Conservation (phyloP, 2,113 vertebrate species). For the Mobula birostris region DNA sequence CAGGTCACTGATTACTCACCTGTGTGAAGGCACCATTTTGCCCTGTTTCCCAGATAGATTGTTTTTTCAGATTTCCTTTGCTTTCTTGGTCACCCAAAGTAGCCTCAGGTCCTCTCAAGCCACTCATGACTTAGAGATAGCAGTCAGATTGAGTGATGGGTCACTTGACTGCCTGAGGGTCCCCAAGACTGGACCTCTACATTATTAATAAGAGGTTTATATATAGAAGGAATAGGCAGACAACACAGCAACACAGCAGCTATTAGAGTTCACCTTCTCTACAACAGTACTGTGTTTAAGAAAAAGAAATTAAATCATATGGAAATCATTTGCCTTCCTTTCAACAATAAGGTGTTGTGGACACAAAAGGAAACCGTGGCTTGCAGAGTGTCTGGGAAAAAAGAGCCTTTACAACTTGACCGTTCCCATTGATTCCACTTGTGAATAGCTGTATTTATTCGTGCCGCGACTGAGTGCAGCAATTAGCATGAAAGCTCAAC, state of each 20-base stretch:
- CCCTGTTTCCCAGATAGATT: no score
- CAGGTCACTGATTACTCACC: no score
- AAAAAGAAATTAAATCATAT: not conserved
- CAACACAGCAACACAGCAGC: not conserved
- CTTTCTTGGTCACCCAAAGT: not conserved
- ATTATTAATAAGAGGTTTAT: not conserved
- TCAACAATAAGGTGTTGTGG: not conserved
- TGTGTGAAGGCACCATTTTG: no score
- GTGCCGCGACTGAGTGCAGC: not conserved
- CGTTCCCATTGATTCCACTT: slow-evolving; percentile 2
- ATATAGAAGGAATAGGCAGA: not conserved
- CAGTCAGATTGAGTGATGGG: not conserved
- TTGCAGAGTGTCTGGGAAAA: not conserved
- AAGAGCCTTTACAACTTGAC: not conserved
- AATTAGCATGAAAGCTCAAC: not conserved
- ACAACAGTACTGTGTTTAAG: not conserved
- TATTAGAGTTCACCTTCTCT: not conserved
- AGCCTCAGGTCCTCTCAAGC: not conserved
- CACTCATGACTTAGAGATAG: not conserved
- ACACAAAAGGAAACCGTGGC: not conserved
- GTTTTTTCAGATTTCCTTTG: not conserved
- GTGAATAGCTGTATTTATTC: not conserved
- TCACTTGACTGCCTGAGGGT: not conserved
- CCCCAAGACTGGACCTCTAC: not conserved
- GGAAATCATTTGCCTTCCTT: not conserved